A percentile compares a stretch with the other conserved stretches of the same genome.
These are phyloP conservation scores for Rhinolophus ferrumequinum DNA, from an alignment of 2,113 vertebrate species.

Conservation along the genomic window DNA sequence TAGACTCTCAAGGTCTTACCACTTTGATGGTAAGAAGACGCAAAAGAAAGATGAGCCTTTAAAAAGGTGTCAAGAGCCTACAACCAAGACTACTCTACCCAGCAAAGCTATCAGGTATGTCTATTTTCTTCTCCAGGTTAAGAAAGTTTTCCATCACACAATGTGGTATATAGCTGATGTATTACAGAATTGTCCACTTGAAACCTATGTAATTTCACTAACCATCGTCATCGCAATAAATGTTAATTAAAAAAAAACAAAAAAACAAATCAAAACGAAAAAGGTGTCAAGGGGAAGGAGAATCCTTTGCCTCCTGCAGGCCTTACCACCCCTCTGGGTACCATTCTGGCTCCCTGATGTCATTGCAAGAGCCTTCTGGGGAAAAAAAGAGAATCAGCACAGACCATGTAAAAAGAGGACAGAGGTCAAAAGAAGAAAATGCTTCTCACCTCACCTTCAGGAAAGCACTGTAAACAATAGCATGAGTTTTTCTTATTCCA, in stretches of 20 bases:
- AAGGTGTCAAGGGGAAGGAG: not conserved
- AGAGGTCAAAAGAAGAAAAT: not conserved
- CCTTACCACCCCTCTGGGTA: not conserved
- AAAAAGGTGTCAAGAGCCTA: not conserved
- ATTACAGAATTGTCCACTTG: too few species aligned
- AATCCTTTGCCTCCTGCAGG: not conserved
- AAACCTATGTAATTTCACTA: too few species aligned
- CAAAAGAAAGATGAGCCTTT: not conserved
- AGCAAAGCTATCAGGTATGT: too few species aligned
- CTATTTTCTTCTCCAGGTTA: too few species aligned
- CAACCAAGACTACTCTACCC: too few species aligned
- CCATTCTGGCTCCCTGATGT: accelerated
- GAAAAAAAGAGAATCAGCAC: not conserved
- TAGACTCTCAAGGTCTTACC: not conserved
- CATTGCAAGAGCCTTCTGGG: not conserved
- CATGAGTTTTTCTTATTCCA: not conserved
- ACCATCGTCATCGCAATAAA: too few species aligned
- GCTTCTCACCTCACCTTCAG: too few species aligned
- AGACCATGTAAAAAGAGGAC: not conserved
- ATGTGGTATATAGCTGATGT: too few species aligned
- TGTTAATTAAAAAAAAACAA: too few species aligned
- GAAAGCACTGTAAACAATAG: not conserved
- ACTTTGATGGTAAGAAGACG: not conserved
- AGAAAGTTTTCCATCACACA: too few species aligned
- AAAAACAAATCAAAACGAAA: too few species aligned